Evolutionary conservation across 2,113 vertebrate species (phyloP), one percentile per base, ranked within the genome.

Genomic region (Myodes glareolus): DNA sequence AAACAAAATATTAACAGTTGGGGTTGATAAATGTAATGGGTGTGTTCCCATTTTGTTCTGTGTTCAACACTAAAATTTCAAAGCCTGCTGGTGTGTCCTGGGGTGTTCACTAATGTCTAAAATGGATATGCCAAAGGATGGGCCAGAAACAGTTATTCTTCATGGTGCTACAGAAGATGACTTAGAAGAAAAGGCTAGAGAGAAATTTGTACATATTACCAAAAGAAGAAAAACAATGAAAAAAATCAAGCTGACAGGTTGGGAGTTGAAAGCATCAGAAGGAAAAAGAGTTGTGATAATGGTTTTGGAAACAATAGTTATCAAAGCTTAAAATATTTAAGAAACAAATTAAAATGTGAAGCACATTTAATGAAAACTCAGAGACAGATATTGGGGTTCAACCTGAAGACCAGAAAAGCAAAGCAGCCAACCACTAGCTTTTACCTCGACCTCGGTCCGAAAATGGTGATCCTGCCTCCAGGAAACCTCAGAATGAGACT

Each of bases 81-180:
- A 76, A 81, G 76, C 80, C 16, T 63, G 2, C 39, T 58, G 55
- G 55, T 91, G 4, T 78, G 55, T n/a, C 89, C 55, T 87, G 39
- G 65, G 76, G 52, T 58, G 45, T n/a, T 10, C 0, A 29, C 75
- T 92, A 90, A 95, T 90, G 87, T 95, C 78, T 68, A 91, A 65
- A 80, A n/a, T 27, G 3, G 2, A 42, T 84, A 29, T 29, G 80
- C 11, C 36, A 39, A 39, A 58, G 52, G 23, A 14, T 36, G 23
- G 39, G 45, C 31, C 52, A 61, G 52, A 82, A 23, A 82, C 19
- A n/a, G n/a, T n/a, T 68, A 81, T n/a, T 87, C 9, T 65, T 94
- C 27, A 50, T 52, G 2, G 11, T 77, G 47, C 45, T 92, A 65
- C 27, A 65, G 42, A 7, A 77, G 58, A 65, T 81, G 50, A 58